Percentiles rank a stretch among this genome's conserved stretches.
Conservation (phyloP, 1,140 invertebrate species). For the Euura saliciscinereae region DNA sequence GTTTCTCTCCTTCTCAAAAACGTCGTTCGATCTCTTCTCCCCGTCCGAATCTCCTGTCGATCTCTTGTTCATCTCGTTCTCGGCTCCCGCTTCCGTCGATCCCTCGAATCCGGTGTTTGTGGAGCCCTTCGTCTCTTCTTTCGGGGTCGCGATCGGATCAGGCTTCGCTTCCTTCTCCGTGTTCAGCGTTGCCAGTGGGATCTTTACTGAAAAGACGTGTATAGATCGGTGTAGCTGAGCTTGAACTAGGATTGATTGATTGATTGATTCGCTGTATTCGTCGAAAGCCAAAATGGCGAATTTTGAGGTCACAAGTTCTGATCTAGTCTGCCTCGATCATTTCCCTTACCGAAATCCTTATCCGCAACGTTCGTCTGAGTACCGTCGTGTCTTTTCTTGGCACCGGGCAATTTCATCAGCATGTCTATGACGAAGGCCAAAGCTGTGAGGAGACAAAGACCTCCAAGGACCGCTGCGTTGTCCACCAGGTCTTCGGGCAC, state of each 20-base stretch:
- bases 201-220: constrained; percentile 29
- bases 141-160: not conserved
- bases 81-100: not conserved
- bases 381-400: constrained; percentile 40
- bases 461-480: constrained; percentile 73
- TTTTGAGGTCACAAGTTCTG: constrained; percentile 1
- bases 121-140: constrained; percentile 10
- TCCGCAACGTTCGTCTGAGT: constrained; percentile 36
- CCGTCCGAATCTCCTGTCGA: constrained; percentile 22
- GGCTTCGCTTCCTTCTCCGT: constrained; percentile 36
- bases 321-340: not conserved
- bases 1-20: constrained; percentile 27
- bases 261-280: not conserved
- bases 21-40: constrained; percentile 22
- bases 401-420: constrained; percentile 44
- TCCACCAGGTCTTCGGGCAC: constrained; percentile 70
- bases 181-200: constrained; percentile 33
- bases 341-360: constrained; percentile 42
- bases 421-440: constrained; percentile 71
- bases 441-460: constrained; percentile 70
- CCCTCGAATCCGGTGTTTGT: constrained; percentile 16
- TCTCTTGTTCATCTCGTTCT: constrained; percentile 22
- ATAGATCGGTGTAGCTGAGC: constrained; percentile 15
- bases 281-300: not conserved
- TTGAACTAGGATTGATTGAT: not conserved